Conservation (phyloP, 2,888 invertebrate species). For the Drosophila greeni region DNA sequence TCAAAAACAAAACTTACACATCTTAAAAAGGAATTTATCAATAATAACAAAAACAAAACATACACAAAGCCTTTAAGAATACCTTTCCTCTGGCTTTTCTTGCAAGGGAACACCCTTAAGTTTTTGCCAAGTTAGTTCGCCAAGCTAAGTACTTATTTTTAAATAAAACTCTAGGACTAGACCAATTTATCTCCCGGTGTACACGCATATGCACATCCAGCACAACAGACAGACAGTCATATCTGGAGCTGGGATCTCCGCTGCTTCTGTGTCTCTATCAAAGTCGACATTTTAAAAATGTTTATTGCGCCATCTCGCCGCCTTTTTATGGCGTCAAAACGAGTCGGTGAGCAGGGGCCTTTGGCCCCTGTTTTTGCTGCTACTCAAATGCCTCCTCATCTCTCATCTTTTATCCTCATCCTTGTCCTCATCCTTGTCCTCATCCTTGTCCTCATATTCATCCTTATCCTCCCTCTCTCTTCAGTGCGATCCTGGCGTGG, state of each 20-base stretch:
- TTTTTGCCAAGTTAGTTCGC: too few species aligned
- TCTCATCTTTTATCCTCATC: background rate
- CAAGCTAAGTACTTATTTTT: background rate
- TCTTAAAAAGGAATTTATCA: too few species aligned
- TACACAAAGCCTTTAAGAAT: background rate
- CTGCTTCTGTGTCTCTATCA: constrained; percentile 54
- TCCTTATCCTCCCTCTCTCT: background rate
- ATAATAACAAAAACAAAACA: background rate
- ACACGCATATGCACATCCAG: constrained; percentile 29
- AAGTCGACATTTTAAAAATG: constrained; percentile 71
- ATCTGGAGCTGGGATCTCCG: constrained; percentile 37
- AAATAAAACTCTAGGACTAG: background rate
- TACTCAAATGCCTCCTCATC: background rate
- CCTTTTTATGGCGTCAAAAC: constrained; percentile 53
- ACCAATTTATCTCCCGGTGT: constrained; percentile 2
- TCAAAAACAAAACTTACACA: background rate
- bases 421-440: too few species aligned
- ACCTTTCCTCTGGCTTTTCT: too few species aligned
- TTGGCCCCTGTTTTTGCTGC: background rate
- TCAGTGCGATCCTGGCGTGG: constrained; percentile 95
- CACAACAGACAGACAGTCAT: constrained; percentile 31
- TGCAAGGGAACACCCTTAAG: too few species aligned
- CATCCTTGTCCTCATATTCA: too few species aligned
- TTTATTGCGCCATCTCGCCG: constrained; percentile 67
- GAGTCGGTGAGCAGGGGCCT: constrained; percentile 23